Base-by-base conservation (phyloP, 2,797 vertebrate genomes). In the Morus bassanus region DNA sequence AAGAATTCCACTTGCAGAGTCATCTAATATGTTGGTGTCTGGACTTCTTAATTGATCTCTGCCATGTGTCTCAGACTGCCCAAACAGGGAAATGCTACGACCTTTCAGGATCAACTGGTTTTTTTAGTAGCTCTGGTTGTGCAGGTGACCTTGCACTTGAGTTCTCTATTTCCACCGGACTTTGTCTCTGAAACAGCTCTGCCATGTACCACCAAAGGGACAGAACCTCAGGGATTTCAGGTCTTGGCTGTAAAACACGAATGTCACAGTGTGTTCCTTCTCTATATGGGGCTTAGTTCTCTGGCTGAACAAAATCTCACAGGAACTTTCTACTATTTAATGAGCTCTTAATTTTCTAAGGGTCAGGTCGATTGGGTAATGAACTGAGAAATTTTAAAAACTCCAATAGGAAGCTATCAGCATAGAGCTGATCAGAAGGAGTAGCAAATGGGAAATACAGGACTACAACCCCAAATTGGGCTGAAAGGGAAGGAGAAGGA, bases 301-400 rank as follows among this genome's bases (percentile, higher is more conserved):
- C 37, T 24, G 9, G 6, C 60, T 54, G 59, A 85, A 63, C 23
- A 80, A 91, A 88, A 74, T 83, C 75, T 87, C 41, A 6, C 46
- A 68, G 51, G 39, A 64, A 22, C 39, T 85, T 95, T 64, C 23
- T 89, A 13, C 33, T 13, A 41, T 76, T 89, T 79, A 91, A 70
- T 85, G 27, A 82, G 8, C 8, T 87, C 24, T 67, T 70, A 88
- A 50, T 88, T 43, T 79, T 89, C 67, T 45, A 43, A 43, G 75
- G 17, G 8, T 89, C 39, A 46, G 27, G 22, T 75, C 39, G 10
- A 24, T 81, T 0, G 0, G 9, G 39, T 88, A 85, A 59, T 7
- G 33, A 95, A 65, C 68, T 63, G 43, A 89, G 43, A 85, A 50
- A 59, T 74, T 88, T 89, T 35, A 39, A 59, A 73, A 80, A 67